Evolutionary conservation across 2,888 invertebrate genomes (phyloP).

Genomic region (Cantharis flavilabris): DNA sequence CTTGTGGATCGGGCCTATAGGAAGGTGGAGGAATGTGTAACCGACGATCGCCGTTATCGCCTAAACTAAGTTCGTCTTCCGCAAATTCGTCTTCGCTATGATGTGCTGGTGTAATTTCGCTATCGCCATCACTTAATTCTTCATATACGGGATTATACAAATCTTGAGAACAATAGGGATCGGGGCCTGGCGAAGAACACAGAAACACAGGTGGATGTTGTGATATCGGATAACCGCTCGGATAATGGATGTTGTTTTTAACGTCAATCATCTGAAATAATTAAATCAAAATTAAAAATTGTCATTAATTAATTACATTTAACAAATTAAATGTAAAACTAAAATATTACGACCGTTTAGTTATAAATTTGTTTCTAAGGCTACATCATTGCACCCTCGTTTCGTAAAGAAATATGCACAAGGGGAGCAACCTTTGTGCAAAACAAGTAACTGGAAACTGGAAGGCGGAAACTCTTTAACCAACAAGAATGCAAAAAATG

Average conservation of each 20-base stretch:
- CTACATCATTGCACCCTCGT: conserved; percentile 4
- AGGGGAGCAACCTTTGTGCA: conserved; percentile 6
- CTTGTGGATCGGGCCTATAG: conserved; percentile 48
- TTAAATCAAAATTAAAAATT: background rate
- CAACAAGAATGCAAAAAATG: conserved; percentile 9
- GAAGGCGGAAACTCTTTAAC: conserved; percentile 17
- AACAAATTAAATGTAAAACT: background rate
- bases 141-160: conserved; percentile 82
- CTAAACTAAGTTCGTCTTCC: conserved; percentile 76
- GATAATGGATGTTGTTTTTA: conserved; percentile 64
- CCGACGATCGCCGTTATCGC: conserved; percentile 52
- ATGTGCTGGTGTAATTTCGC: conserved; percentile 61
- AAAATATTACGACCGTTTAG: background rate
- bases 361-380: conserved; percentile 5
- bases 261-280: conserved; percentile 72
- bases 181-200: conserved; percentile 70
- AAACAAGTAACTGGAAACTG: conserved; percentile 15
- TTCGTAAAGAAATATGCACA: conserved; percentile 8
- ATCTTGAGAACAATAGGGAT: conserved; percentile 66
- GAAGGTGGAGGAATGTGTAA: conserved; percentile 54
- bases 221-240: conserved; percentile 66
- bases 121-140: conserved; percentile 72
- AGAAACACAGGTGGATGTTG: conserved; percentile 70
- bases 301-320: background rate
- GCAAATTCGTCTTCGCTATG: conserved; percentile 86